Evolutionary conservation across 2,113 vertebrate genomes (phyloP).

Genomic region (Gymnobelideus leadbeateri): DNA sequence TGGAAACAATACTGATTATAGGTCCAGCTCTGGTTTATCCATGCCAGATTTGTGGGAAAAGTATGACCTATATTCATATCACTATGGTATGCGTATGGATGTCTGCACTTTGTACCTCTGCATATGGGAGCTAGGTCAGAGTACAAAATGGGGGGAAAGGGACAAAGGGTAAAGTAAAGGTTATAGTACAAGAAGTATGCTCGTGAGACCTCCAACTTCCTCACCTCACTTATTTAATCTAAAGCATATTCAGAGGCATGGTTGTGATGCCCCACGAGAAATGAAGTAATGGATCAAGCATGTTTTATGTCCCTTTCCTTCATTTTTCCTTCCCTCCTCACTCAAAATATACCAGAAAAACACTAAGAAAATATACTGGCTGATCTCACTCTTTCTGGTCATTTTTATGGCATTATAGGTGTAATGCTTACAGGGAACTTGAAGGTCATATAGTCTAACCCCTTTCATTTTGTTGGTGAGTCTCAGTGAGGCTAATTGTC

Average conservation of each 20-base stretch:
- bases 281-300: background rate
- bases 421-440: background rate
- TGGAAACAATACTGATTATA: background rate
- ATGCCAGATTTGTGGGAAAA: background rate
- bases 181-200: background rate
- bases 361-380: background rate
- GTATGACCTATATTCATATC: background rate
- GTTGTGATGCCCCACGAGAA: background rate
- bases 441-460: background rate
- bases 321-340: background rate
- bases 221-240: background rate
- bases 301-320: background rate
- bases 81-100: background rate
- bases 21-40: background rate
- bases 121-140: background rate
- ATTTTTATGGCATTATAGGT: background rate
- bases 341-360: background rate
- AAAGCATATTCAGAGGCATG: background rate
- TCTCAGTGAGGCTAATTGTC: background rate
- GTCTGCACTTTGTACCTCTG: background rate
- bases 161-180: background rate
- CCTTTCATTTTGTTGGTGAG: background rate
- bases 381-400: background rate
- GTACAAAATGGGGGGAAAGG: background rate
- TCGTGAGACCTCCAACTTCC: background rate